Evolutionary conservation across 2,113 vertebrate species (phyloP), one percentile per base, ranked within the genome.

Genomic region (Syrmaticus mikado): DNA sequence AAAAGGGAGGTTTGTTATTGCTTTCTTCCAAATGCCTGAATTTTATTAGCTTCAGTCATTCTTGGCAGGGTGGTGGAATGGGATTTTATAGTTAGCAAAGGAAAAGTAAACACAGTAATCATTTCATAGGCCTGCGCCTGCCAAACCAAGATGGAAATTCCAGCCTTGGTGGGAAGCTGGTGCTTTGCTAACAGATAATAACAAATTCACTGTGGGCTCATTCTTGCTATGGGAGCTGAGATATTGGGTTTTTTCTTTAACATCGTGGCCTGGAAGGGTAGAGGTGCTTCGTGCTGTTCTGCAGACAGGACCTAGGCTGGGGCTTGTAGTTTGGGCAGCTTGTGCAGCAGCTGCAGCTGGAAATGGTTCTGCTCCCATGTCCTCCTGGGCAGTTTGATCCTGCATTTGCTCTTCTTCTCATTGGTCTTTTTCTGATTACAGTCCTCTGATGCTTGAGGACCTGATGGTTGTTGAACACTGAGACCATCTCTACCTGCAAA

Each of bases 101-200:
- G 96, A 96, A 97, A 96, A 96, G 96, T 95, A 95, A 97, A 96
- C 95, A 96, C 90, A 92, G 95, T 97, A 96, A 96, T 97, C 95
- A 96, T 97, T 96, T 97, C 93, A 93, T 93, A 96, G 90, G 84
- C 82, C 86, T 11, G 48, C 76, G 92, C 83, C 93, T 97, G 96
- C 96, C 96, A 96, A 96, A 96, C 95, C 96, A 65, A 94, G 94
- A 96, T 96, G 94, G 96, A 96, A 97, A 97, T 97, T 97, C 93
- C 96, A 96, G 93, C 93, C 85, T 95, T 94, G 85, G 94, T 97
- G 95, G 96, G 95, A 97, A 97, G 95, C 85, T 96, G 95, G 93
- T 86, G 93, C 93, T 93, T 93, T 96, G 85, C 96, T 96, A 95
- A 72, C 92, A 90, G 95, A 96, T 95, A 94, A 94, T 95, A 94